Base-by-base conservation (phyloP, 2,888 invertebrate genomes). In the Tortricodes alternella region DNA sequence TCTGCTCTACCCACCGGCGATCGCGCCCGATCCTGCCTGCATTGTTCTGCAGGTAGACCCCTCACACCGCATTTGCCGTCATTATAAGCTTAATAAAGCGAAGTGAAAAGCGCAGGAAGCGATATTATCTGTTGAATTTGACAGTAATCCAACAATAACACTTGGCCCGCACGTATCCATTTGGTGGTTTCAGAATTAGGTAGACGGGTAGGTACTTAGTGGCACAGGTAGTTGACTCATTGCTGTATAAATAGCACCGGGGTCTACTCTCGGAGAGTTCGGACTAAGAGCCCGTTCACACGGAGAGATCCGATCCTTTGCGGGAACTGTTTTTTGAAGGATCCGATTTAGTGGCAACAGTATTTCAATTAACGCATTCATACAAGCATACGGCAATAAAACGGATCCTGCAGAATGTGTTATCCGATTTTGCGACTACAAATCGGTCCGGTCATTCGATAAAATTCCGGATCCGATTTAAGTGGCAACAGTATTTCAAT, bases 71-170 rank as follows among this genome's bases (percentile, higher is more conserved):
- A 62, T 67, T 72, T 67, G 62, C 66, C 68, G 37, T 71, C 70
- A 71, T 78, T 71, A 63, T 67, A 62, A 64, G 53, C 65, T 71
- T 66, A 76, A 71, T 73, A 76, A 76, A 74, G 67, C 61, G 69
- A 67, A 74, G 66, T 77, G 74, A 74, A 80, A 78, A 73, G 75
- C 66, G 73, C 83, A 85, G 85, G 85, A 86, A 86, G 80, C 77
- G 74, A 78, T 76, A 73, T 66, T 73, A 74, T 77, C 74, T 68
- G 66, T 68, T 59, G 60, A 66, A 63, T 55, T 71, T 64, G 68
- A 73, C 75, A 76, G 74, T 83, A 81, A 83, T 80, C 78, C 73
- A 66, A 67, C 70, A 74, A 78, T 74, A 74, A 75, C 73, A 73
- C 64, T 62, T 63, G 51, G 64, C 67, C 29, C 75, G 61, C 81